A percentile compares a stretch with the other conserved stretches of the same genome.
phyloP scores from a whole-genome alignment of 2,797 vertebrate genomes.

The Schizopygopsis malacanthus region DNA sequence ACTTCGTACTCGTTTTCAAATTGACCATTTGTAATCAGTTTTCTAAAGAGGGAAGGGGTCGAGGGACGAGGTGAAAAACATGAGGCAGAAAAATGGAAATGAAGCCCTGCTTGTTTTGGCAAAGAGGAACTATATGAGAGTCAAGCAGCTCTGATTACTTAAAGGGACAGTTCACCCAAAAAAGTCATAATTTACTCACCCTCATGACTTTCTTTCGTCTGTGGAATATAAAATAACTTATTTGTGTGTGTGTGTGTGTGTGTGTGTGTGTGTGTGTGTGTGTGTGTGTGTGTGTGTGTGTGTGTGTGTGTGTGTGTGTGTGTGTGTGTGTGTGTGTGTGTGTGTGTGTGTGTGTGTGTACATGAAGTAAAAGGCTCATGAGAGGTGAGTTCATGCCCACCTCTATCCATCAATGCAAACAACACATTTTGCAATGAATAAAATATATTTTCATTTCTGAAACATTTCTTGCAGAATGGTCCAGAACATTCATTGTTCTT shows the following conservation, averaged over 20 bases:
- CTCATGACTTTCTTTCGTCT: not conserved
- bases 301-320: not conserved
- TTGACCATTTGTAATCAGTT: slow-evolving; percentile 85
- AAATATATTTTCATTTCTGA: not conserved
- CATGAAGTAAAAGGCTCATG: not conserved
- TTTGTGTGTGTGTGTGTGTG: not conserved
- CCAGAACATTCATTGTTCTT: slow-evolving; percentile 43
- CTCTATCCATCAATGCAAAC: not conserved
- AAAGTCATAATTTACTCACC: not conserved
- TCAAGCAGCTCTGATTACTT: slow-evolving; percentile 1
- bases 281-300: not conserved
- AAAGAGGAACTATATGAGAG: slow-evolving; percentile 17
- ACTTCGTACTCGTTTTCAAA: slow-evolving; percentile 83
- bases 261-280: not conserved
- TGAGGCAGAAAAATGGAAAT: slow-evolving; percentile 59
- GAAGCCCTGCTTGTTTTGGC: slow-evolving; percentile 40
- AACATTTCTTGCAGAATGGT: slow-evolving; percentile 12
- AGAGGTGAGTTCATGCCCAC: not conserved
- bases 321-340: too few species aligned
- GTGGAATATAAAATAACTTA: not conserved
- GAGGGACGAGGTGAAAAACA: slow-evolving; percentile 55
- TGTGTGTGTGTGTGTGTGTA: not conserved
- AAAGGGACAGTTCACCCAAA: not conserved
- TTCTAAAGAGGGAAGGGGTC: slow-evolving; percentile 67
- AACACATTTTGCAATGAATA: not conserved